Conservation (phyloP, 2,888 invertebrate genomes). For the Auanema sp. region DNA sequence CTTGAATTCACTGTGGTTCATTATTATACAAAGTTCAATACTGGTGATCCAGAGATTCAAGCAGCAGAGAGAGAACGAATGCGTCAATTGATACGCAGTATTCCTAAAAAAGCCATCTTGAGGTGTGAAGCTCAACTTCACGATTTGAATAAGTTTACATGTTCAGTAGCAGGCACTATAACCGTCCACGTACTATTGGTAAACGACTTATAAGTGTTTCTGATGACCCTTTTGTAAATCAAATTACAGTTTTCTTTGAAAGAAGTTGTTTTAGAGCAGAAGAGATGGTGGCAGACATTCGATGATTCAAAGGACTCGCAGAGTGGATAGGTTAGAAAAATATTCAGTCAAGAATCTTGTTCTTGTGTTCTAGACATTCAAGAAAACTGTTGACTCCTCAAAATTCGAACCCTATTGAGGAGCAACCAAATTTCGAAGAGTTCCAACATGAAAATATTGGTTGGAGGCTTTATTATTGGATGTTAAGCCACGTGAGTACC, state of each 20-base stretch:
- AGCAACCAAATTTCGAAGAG: slow-evolving; percentile 30
- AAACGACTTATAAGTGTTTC: background rate
- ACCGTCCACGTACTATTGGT: slow-evolving; percentile 6
- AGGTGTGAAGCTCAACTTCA: slow-evolving; percentile 3
- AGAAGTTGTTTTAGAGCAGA: slow-evolving; percentile 13
- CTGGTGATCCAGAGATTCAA: slow-evolving; percentile 56
- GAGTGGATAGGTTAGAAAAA: background rate
- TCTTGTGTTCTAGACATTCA: background rate
- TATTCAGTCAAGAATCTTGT: too few species aligned
- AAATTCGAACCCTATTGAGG: background rate
- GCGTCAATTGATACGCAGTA: slow-evolving; percentile 43
- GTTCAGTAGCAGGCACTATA: slow-evolving; percentile 16
- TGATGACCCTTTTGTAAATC: background rate
- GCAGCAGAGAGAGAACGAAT: slow-evolving; percentile 42
- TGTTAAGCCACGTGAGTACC: slow-evolving; percentile 43
- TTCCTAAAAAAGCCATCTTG: slow-evolving; percentile 34
- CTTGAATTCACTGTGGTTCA: slow-evolving; percentile 94
- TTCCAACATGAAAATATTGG: slow-evolving; percentile 49
- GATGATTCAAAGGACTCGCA: slow-evolving; percentile 18
- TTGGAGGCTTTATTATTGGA: slow-evolving; percentile 50
- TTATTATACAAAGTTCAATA: slow-evolving; percentile 76
- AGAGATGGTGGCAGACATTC: slow-evolving; percentile 28
- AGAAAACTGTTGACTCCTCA: slow-evolving; percentile 11
- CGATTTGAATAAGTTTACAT: background rate
- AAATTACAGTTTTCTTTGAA: too few species aligned